Conservation (phyloP, 2,888 invertebrate genomes). For the Asteroscopus sphinx region DNA sequence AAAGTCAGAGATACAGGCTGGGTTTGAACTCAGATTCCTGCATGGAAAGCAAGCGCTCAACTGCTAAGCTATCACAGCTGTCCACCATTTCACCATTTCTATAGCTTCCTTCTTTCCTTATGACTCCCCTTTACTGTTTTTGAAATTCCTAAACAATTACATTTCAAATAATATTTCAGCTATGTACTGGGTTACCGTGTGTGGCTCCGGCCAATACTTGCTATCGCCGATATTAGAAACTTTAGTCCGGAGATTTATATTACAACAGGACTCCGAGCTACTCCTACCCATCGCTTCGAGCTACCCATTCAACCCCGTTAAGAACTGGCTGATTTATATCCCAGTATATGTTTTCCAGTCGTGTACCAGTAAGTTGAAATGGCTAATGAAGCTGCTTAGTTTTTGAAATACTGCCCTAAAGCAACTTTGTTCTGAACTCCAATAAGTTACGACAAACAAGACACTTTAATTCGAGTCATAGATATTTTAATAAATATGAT, state of each 20-base stretch:
- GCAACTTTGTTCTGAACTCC: constrained; percentile 1
- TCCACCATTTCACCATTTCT: no score
- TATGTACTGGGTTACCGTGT: constrained; percentile 41
- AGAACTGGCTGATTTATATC: constrained; percentile 57
- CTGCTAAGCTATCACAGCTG: no score
- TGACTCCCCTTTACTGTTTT: no score
- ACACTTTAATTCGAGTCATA: no score
- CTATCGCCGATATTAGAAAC: constrained; percentile 59
- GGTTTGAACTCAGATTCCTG: no score
- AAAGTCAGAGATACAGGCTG: no score
- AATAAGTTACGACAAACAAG: not conserved
- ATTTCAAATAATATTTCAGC: constrained; percentile 45
- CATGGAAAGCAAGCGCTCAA: no score
- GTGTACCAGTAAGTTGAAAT: constrained; percentile 56
- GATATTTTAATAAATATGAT: no score
- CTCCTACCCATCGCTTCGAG: constrained; percentile 50
- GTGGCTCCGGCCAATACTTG: constrained; percentile 51
- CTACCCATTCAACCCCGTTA: constrained; percentile 57
- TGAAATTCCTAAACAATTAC: not conserved
- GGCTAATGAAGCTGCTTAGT: constrained; percentile 6
- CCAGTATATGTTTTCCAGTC: constrained; percentile 53
- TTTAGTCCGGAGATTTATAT: constrained; percentile 53
- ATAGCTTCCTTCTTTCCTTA: no score
- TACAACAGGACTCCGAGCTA: constrained; percentile 52
- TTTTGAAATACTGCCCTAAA: constrained; percentile 16